phyloP scores from a whole-genome alignment of 2,888 invertebrate genomes.

The Nineta flava region DNA sequence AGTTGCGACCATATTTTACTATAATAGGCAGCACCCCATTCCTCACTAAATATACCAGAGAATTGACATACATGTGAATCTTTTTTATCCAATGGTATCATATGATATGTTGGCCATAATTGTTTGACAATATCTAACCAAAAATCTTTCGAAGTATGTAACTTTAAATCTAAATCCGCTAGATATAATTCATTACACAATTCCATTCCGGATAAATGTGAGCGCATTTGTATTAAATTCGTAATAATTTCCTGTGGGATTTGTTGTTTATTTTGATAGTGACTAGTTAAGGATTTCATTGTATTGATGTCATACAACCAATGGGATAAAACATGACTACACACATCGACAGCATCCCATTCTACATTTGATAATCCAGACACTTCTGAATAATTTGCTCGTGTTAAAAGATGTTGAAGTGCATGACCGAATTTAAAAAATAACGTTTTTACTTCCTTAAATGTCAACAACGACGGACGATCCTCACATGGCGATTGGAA shows the following conservation, averaged over 20 bases:
- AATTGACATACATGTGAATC: constrained; percentile 80
- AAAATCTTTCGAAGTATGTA: constrained; percentile 58
- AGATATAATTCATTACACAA: constrained; percentile 69
- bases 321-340: constrained; percentile 66
- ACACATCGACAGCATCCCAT: constrained; percentile 83
- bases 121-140: constrained; percentile 69
- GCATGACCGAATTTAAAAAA: constrained; percentile 80
- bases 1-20: constrained; percentile 73
- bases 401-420: constrained; percentile 72
- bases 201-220: constrained; percentile 63
- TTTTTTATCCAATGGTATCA: constrained; percentile 55
- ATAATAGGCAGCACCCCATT: constrained; percentile 77
- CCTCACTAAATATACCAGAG: constrained; percentile 64
- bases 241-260: constrained; percentile 48
- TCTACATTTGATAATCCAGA: constrained; percentile 78
- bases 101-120: constrained; percentile 68
- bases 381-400: constrained; percentile 66
- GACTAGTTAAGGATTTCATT: constrained; percentile 47
- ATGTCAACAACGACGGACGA: constrained; percentile 53
- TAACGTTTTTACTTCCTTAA: constrained; percentile 56
- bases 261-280: constrained; percentile 56
- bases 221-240: constrained; percentile 43
- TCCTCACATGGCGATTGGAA: constrained; percentile 48
- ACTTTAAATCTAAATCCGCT: constrained; percentile 65
- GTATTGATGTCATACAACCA: constrained; percentile 54